Conservation (phyloP, 2,113 vertebrate species). For the Galemys pyrenaicus region DNA sequence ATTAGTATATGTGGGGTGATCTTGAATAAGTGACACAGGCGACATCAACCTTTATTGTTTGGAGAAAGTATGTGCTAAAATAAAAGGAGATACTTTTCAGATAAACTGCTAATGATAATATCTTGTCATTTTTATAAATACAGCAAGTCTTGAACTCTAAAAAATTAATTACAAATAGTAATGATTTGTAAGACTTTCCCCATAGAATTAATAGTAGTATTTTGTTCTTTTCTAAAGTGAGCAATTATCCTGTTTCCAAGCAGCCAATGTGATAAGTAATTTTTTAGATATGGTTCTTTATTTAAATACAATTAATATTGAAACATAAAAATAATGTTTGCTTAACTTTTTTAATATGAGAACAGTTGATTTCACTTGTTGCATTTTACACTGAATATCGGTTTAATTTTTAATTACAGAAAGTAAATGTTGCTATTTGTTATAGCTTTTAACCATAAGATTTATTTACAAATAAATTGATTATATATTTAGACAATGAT, state of each 20-base stretch:
- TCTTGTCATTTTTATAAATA: conserved; percentile 78
- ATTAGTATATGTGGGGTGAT: conserved; percentile 76
- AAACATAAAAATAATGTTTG: not conserved
- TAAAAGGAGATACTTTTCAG: conserved; percentile 66
- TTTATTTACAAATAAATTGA: not conserved
- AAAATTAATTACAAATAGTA: conserved; percentile 65
- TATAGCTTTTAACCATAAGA: not conserved
- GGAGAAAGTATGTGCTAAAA: conserved; percentile 66
- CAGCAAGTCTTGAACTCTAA: conserved; percentile 47
- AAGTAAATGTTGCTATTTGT: conserved; percentile 35
- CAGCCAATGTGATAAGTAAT: not conserved
- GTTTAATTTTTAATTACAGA: conserved; percentile 37
- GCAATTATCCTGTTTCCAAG: not conserved
- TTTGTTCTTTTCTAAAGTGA: conserved; percentile 33
- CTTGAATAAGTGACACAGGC: conserved; percentile 74
- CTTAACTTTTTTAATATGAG: not conserved
- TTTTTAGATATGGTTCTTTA: not conserved
- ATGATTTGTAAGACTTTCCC: conserved; percentile 47
- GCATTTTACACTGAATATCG: not conserved
- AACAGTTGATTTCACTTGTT: conserved; percentile 7
- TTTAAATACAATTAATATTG: not conserved
- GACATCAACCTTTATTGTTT: conserved; percentile 72
- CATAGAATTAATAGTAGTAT: not conserved
- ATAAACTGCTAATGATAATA: conserved; percentile 70
- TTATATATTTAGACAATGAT: conserved; percentile 29